Percentiles rank a stretch among this genome's conserved stretches.
These are phyloP conservation scores for Drosophila borealis DNA, from an alignment of 2,888 invertebrate genomes.

Conservation along the genomic window DNA sequence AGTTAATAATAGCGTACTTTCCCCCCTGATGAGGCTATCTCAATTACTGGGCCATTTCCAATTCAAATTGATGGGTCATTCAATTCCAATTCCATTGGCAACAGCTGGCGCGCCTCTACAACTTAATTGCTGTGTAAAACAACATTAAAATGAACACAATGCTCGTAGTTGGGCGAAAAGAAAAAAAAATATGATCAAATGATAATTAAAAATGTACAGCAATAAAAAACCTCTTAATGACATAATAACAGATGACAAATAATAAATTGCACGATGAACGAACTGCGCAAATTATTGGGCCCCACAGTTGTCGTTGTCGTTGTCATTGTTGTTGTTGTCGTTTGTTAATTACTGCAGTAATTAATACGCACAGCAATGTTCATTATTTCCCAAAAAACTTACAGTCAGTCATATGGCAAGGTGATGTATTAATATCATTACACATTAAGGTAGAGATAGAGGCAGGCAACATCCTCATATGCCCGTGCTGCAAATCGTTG, in stretches of 20 bases:
- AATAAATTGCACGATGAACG: conserved; percentile 70
- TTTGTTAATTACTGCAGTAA: conserved; percentile 75
- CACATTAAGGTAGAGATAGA: conserved; percentile 37
- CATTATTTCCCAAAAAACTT: conserved; percentile 60
- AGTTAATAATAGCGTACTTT: conserved; percentile 15
- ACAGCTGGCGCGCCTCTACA: conserved; percentile 51
- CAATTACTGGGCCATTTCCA: conserved; percentile 34
- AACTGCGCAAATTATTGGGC: conserved; percentile 64
- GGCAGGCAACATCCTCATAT: neutral
- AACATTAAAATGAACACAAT: conserved; percentile 52
- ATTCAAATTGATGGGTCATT: conserved; percentile 49
- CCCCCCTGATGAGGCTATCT: conserved; percentile 16
- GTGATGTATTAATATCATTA: conserved; percentile 57
- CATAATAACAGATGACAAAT: conserved; percentile 81
- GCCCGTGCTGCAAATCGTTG: conserved; percentile 22
- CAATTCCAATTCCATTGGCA: conserved; percentile 28
- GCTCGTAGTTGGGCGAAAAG: neutral
- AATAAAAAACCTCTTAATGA: conserved; percentile 70
- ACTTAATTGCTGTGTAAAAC: conserved; percentile 73
- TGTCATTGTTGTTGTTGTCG: conserved; percentile 45
- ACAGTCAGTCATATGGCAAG: conserved; percentile 31
- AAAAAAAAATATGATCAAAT: conserved; percentile 65
- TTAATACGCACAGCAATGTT: conserved; percentile 70
- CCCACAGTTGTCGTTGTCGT: conserved; percentile 39
- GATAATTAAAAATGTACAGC: conserved; percentile 73